Conservation (phyloP, 2,888 invertebrate genomes). For the Zonitis immaculata region DNA sequence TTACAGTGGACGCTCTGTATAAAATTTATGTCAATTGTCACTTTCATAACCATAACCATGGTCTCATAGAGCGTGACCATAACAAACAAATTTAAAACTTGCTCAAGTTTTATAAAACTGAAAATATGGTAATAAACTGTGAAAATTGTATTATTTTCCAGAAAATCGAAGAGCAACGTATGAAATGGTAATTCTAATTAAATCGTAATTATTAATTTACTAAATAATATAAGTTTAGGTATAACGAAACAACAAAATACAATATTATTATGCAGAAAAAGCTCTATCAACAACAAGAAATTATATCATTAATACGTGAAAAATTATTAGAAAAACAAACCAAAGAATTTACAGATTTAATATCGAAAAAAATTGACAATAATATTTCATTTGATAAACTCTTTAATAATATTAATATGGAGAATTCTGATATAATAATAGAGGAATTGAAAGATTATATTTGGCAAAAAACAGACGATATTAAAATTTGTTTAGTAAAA, state of each 20-base stretch:
- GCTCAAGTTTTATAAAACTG: too few species aligned
- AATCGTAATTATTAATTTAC: not conserved
- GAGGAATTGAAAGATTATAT: not conserved
- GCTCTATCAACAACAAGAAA: slow-evolving; percentile 6
- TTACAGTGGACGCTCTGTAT: too few species aligned
- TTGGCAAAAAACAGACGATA: slow-evolving; percentile 4
- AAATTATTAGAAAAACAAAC: slow-evolving; percentile 7
- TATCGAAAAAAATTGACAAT: not conserved
- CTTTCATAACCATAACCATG: too few species aligned
- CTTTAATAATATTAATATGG: not conserved
- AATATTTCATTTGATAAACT: not conserved
- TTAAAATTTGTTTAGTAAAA: not conserved
- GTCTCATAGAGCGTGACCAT: too few species aligned
- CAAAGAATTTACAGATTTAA: not conserved
- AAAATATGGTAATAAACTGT: slow-evolving; percentile 2
- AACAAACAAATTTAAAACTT: too few species aligned
- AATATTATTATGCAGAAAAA: slow-evolving; percentile 5
- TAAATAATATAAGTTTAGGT: slow-evolving; percentile 2
- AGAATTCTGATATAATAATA: not conserved
- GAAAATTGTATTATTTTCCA: slow-evolving; percentile 6
- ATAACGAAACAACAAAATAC: slow-evolving; percentile 3
- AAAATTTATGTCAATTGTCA: too few species aligned
- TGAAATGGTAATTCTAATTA: slow-evolving; percentile 6
- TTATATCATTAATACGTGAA: slow-evolving; percentile 2
- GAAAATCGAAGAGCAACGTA: slow-evolving; percentile 2